phyloP scores from a whole-genome alignment of 2,113 vertebrate genomes.

The Anolis carolinensis region DNA sequence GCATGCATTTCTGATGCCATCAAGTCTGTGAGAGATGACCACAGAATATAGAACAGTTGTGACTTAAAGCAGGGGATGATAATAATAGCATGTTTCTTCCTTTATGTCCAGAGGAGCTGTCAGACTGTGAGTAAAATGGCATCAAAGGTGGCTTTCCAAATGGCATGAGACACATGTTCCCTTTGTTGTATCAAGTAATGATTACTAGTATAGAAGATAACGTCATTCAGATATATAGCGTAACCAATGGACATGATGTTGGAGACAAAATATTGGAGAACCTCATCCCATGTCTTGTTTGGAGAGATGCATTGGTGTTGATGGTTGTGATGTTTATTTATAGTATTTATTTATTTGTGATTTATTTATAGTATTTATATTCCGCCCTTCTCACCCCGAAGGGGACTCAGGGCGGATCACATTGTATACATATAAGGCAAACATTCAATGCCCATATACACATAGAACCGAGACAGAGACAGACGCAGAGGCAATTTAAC shows the following conservation, averaged over 20 bases:
- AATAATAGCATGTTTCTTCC: not conserved
- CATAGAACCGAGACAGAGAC: too few relatives aligned
- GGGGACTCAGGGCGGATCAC: too few relatives aligned
- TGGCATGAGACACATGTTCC: not conserved
- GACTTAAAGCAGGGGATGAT: not conserved
- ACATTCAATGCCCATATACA: too few relatives aligned
- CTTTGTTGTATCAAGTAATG: not conserved
- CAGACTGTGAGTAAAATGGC: not conserved
- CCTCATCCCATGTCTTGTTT: not conserved
- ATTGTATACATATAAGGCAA: too few relatives aligned
- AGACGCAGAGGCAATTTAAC: too few relatives aligned
- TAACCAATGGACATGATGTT: not conserved
- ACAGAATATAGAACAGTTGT: not conserved
- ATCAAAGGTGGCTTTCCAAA: not conserved
- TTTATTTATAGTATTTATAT: too few relatives aligned
- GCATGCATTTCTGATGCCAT: not conserved
- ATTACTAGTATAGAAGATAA: not conserved
- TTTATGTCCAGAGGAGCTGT: not conserved
- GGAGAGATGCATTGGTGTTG: not conserved
- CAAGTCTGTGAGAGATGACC: not conserved
- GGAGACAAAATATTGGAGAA: not conserved
- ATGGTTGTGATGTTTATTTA: too few relatives aligned
- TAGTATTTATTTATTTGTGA: too few relatives aligned
- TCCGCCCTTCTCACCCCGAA: too few relatives aligned
- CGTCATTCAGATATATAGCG: not conserved